Evolutionary conservation across 2,797 vertebrate species (phyloP), one percentile per base, ranked within the genome.

Genomic region (Podargus strigoides): DNA sequence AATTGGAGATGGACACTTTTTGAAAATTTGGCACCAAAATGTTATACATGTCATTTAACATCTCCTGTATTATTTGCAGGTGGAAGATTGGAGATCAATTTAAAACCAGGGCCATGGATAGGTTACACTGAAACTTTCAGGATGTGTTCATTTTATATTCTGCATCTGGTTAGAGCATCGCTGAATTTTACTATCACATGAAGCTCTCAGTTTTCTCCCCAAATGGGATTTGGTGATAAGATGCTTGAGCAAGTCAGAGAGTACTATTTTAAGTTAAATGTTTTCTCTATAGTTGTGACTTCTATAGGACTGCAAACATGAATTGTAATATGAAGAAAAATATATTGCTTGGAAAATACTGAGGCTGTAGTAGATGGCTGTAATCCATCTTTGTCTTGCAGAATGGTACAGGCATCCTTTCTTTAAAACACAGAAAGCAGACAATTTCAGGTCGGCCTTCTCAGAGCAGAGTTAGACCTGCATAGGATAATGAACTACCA

Each of bases 21-120:
- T 56, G 59, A 88, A 92, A 79, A 85, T 84, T 88, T 91, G 67
- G 49, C 87, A 94, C 23, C 12, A 83, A 92, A 64, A 73, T 39
- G 20, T 68, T 84, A 86, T 30, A 10, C 41, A 56, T 94, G 85
- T 78, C 9, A n/a, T 69, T 59, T 92, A 79, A 52, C 30, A 49
- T 85, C 47, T 90, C 53, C 37, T 74, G 9, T 52, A 32, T 73
- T 86, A 87, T 85, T 91, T 81, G 21, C 63, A 70, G 76, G 77
- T 86, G 59, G 77, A 86, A 86, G 41, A 68, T 70, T 66, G 42
- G 59, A 87, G 41, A 79, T 68, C 55, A 47, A 22, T 85, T 92
- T 86, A 85, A 94, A 80, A 82, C 34, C 7, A 7, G 4, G 49
- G 49, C 22, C 17, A 47, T 56, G 46, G 17, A 7, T 56, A 84